Conservation (phyloP, 2,888 invertebrate species). For the Netelia melanura region DNA sequence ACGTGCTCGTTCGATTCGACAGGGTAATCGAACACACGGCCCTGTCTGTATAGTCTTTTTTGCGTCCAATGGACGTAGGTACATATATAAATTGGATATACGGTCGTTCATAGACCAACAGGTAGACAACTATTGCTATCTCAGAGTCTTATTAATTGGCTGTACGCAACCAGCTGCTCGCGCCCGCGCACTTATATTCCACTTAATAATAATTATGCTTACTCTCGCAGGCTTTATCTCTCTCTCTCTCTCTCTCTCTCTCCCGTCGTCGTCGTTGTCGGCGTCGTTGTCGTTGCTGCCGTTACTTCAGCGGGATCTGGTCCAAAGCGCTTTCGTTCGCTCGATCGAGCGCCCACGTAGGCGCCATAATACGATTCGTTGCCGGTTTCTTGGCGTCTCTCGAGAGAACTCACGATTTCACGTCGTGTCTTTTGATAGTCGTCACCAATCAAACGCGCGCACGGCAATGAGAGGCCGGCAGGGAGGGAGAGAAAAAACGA, state of each 20-base stretch:
- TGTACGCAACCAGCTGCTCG: slow-evolving; percentile 69
- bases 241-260: slow-evolving; percentile 43
- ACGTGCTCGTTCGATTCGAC: slow-evolving; percentile 16
- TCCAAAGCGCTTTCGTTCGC: slow-evolving; percentile 35
- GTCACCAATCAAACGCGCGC: slow-evolving; percentile 47
- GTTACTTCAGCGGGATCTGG: slow-evolving; percentile 31
- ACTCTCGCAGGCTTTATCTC: not conserved
- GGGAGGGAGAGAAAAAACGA: slow-evolving; percentile 20
- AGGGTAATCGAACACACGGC: slow-evolving; percentile 30
- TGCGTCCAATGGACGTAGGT: slow-evolving; percentile 13
- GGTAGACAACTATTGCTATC: slow-evolving; percentile 60
- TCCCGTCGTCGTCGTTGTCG: slow-evolving; percentile 23
- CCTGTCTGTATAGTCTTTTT: slow-evolving; percentile 28
- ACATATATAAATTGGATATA: slow-evolving; percentile 9
- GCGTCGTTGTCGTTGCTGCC: slow-evolving; percentile 20
- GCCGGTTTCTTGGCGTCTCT: slow-evolving; percentile 70
- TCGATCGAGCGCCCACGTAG: slow-evolving; percentile 77
- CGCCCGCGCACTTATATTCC: slow-evolving; percentile 72
- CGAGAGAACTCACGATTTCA: slow-evolving; percentile 47
- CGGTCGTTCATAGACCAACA: slow-evolving; percentile 8
- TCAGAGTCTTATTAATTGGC: slow-evolving; percentile 71
- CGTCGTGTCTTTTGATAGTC: slow-evolving; percentile 44
- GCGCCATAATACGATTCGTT: slow-evolving; percentile 77
- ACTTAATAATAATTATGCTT: slow-evolving; percentile 77
- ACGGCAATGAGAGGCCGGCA: slow-evolving; percentile 30